Percentiles rank a stretch among this genome's conserved stretches.
phyloP scores from a whole-genome alignment of 2,113 vertebrate species.

The Xiphophorus hellerii region DNA sequence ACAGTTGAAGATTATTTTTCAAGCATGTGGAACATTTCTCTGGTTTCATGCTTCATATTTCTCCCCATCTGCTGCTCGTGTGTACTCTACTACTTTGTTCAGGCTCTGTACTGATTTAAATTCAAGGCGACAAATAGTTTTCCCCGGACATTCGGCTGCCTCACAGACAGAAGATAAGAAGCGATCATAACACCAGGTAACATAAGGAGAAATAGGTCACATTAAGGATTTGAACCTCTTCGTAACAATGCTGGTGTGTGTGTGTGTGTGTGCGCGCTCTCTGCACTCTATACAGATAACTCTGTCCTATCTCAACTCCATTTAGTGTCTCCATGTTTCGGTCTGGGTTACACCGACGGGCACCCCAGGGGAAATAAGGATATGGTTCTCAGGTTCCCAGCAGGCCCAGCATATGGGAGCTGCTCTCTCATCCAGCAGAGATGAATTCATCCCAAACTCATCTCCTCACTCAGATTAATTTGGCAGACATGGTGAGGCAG shows the following conservation, averaged over 20 bases:
- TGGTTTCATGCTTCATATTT: conserved; percentile 15
- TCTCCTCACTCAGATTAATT: conserved; percentile 68
- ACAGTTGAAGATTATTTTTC: background rate
- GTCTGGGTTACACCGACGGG: conserved; percentile 51
- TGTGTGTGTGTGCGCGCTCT: conserved; percentile 14
- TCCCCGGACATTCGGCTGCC: conserved; percentile 27
- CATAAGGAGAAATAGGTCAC: conserved; percentile 62
- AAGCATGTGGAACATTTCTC: background rate
- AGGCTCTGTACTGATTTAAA: conserved; percentile 35
- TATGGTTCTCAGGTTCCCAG: conserved; percentile 61
- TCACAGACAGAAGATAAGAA: conserved; percentile 42
- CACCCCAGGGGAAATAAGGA: conserved; percentile 72
- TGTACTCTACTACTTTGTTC: conserved; percentile 12
- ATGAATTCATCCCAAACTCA: conserved; percentile 72
- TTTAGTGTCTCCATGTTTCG: conserved; percentile 54
- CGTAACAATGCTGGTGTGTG: background rate
- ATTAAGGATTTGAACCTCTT: conserved; percentile 59
- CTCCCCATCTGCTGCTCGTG: conserved; percentile 1
- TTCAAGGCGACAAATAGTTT: conserved; percentile 35
- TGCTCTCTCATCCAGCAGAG: conserved; percentile 55
- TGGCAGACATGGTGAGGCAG: conserved; percentile 64
- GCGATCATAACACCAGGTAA: conserved; percentile 53
- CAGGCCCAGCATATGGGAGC: conserved; percentile 69
- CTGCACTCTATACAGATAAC: conserved; percentile 55
- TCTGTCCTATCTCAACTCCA: conserved; percentile 59